Percentiles rank a stretch among this genome's conserved stretches.
These are phyloP conservation scores for Ranitomeya variabilis DNA, from an alignment of 2,113 vertebrate genomes.

Conservation along the genomic window DNA sequence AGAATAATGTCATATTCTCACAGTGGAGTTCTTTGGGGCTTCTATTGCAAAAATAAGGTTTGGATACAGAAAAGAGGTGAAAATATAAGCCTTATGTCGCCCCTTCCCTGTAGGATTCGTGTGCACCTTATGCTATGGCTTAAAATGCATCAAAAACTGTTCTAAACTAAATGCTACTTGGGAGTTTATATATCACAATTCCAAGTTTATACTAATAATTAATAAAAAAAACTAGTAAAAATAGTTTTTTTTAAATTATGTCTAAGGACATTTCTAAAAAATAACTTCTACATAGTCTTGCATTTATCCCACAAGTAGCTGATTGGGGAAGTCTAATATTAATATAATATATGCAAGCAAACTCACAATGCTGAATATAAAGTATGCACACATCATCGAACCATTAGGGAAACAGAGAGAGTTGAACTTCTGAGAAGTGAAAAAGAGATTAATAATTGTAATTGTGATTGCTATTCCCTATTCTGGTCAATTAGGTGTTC, in stretches of 20 bases:
- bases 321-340: neutral
- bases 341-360: neutral
- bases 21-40: too few relatives aligned
- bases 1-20: neutral
- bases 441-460: neutral
- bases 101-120: too few relatives aligned
- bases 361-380: neutral
- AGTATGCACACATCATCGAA: neutral
- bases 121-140: too few relatives aligned
- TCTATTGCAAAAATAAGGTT: too few relatives aligned
- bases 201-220: neutral
- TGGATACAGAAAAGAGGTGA: too few relatives aligned
- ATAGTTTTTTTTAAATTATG: neutral
- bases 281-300: neutral
- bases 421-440: neutral
- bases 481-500: constrained; percentile 1
- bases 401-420: neutral
- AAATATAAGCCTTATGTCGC: too few relatives aligned
- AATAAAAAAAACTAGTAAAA: neutral
- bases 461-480: neutral
- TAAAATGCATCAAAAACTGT: too few relatives aligned
- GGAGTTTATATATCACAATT: too few relatives aligned
- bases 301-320: neutral
- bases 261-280: neutral
- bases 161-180: too few relatives aligned